Base-by-base conservation (phyloP, 1,140 invertebrate species). In the Caenorhabditis tropicalis region DNA sequence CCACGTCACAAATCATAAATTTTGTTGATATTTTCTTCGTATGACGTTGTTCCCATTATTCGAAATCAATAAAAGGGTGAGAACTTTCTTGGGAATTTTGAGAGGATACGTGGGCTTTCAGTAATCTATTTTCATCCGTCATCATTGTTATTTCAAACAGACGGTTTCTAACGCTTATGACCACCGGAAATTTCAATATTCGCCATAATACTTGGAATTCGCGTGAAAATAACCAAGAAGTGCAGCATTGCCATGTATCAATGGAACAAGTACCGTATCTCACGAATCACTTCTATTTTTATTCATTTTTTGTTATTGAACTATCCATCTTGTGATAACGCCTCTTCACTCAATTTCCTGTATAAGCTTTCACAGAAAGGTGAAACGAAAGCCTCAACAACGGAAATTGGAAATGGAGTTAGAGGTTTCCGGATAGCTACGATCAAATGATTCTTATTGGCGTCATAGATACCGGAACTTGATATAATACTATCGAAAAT, bases 281-380 rank as follows among this genome's bases (percentile, higher is more conserved):
- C 24, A 56, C 5, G 7, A 27, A 21, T 21, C 4, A 56, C 24
- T 1, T 27, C 53, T 56, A 56, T 56, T 56, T 56, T 27, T 27
- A 56, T 27, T 27, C n/a, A n/a, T n/a, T n/a, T 10, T 10, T 10
- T 27, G 12, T 9, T 27, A 24, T 56, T 56, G 24, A 51, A 56
- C n/a, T n/a, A n/a, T n/a, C n/a, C n/a, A 9, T 27, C 24, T 56
- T 65, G 16, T 65, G 58, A 65, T n/a, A 21, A 33, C 65, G 19
- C 65, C 65, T 74, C 65, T 36, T 10, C 65, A 74, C 24, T 74
- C 65, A 74, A 74, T 74, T 74, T 74, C 65, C 65, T 74, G 65
- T 43, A 24, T 21, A n/a, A 15, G n/a, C 10, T 43, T 33, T 10
- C 10, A 74, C 24, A 21, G 65, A 46, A 46, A 43, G 10, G n/a